These are phyloP conservation scores for Tinea trinotella DNA, from an alignment of 2,888 invertebrate genomes.

Conservation along the genomic window DNA sequence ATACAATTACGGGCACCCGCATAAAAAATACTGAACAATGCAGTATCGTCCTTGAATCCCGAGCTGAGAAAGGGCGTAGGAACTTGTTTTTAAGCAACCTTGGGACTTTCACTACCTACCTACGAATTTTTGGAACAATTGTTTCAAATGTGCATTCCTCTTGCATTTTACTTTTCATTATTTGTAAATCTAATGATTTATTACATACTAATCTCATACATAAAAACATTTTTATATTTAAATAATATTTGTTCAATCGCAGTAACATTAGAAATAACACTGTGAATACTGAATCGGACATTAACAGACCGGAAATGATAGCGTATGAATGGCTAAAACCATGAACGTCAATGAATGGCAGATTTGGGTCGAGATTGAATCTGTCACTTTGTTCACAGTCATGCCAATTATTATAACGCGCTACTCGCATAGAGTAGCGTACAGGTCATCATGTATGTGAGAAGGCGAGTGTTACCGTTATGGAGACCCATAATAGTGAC, in stretches of 20 bases:
- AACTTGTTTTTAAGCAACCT: conserved; percentile 63
- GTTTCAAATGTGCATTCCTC: conserved; percentile 1
- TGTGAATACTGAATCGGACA: conserved; percentile 18
- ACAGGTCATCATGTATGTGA: conserved; percentile 25
- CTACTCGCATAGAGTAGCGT: conserved; percentile 30
- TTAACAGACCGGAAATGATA: conserved; percentile 28
- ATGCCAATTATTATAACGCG: conserved; percentile 51
- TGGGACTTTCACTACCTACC: conserved; percentile 68
- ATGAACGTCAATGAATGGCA: conserved; percentile 32
- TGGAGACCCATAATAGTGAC: conserved; percentile 70
- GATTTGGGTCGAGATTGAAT: conserved; percentile 57
- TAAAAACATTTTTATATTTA: not conserved
- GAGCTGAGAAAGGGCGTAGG: conserved; percentile 68
- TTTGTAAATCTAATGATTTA: not conserved
- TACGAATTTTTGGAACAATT: conserved; percentile 28
- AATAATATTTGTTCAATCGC: not conserved
- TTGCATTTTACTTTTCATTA: not conserved
- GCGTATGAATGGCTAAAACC: conserved; percentile 27
- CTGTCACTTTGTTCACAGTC: conserved; percentile 45
- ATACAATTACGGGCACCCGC: conserved; percentile 55
- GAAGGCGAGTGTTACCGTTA: conserved; percentile 69
- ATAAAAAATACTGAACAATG: conserved; percentile 64
- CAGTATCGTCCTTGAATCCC: conserved; percentile 63
- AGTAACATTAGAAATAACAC: not conserved
- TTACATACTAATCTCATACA: not conserved